Evolutionary conservation across 2,888 invertebrate species (phyloP).

Genomic region (Eurytoma adleriae): DNA sequence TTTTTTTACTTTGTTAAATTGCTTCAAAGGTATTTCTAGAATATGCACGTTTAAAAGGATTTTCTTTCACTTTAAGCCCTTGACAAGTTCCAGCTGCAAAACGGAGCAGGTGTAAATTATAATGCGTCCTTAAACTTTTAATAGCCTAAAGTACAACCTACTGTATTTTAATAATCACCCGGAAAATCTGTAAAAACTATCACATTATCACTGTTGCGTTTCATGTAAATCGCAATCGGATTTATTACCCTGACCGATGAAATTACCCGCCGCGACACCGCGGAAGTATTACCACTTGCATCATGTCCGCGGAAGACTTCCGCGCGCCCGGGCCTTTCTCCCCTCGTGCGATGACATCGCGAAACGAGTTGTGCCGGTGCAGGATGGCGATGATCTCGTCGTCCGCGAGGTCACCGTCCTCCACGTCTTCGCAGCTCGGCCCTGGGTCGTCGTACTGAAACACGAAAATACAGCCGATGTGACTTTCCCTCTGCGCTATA

Average conservation of each 20-base stretch:
- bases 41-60: no score
- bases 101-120: neutral
- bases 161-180: neutral
- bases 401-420: slow-evolving; percentile 64
- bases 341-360: slow-evolving; percentile 71
- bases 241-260: no score
- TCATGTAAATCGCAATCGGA: no score
- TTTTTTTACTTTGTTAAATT: no score
- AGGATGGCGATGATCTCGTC: slow-evolving; percentile 73
- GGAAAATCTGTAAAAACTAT: neutral
- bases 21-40: no score
- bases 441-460: slow-evolving; percentile 62
- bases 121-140: no score
- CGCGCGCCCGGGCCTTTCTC: slow-evolving; percentile 70
- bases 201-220: neutral
- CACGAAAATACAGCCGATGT: no score
- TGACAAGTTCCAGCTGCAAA: neutral
- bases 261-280: neutral
- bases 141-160: no score
- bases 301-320: slow-evolving; percentile 71
- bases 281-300: slow-evolving; percentile 64
- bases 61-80: no score
- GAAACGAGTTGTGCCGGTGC: slow-evolving; percentile 75
- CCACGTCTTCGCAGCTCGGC: slow-evolving; percentile 59
- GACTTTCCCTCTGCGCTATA: no score